These are phyloP conservation scores for Diarsia dahlii DNA, from an alignment of 2,888 invertebrate genomes.

Conservation along the genomic window DNA sequence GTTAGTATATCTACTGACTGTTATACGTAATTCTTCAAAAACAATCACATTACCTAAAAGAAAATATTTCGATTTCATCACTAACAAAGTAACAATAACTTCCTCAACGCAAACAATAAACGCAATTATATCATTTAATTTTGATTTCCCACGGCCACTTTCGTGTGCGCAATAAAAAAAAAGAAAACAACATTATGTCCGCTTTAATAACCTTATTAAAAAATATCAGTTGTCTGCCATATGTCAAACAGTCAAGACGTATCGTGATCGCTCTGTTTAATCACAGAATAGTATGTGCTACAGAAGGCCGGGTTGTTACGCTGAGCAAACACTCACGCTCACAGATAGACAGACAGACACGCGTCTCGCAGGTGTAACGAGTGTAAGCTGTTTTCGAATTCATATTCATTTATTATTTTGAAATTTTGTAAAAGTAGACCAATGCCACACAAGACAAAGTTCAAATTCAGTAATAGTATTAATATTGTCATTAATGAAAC, in stretches of 20 bases:
- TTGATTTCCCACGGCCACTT: slow-evolving; percentile 52
- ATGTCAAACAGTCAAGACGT: slow-evolving; percentile 53
- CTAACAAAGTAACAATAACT: slow-evolving; percentile 8
- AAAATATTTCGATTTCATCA: slow-evolving; percentile 30
- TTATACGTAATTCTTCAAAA: neutral
- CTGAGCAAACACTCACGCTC: neutral
- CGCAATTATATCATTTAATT: slow-evolving; percentile 46
- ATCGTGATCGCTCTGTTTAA: slow-evolving; percentile 19
- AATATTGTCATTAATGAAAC: neutral
- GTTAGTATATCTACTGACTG: neutral
- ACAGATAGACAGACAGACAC: neutral
- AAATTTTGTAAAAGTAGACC: neutral
- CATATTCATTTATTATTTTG: too few relatives aligned
- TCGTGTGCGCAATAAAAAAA: slow-evolving; percentile 43
- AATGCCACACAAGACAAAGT: neutral
- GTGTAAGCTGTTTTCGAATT: neutral
- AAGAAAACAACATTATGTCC: slow-evolving; percentile 45
- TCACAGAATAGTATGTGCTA: neutral
- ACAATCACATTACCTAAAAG: neutral
- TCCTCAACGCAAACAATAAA: slow-evolving; percentile 33
- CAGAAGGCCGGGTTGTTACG: neutral
- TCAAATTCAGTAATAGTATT: neutral
- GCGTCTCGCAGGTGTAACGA: neutral
- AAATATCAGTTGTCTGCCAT: slow-evolving; percentile 44
- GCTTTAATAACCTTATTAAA: slow-evolving; percentile 39